These are phyloP conservation scores for Lycodopsis pacificus DNA, from an alignment of 2,797 vertebrate species.

Conservation along the genomic window DNA sequence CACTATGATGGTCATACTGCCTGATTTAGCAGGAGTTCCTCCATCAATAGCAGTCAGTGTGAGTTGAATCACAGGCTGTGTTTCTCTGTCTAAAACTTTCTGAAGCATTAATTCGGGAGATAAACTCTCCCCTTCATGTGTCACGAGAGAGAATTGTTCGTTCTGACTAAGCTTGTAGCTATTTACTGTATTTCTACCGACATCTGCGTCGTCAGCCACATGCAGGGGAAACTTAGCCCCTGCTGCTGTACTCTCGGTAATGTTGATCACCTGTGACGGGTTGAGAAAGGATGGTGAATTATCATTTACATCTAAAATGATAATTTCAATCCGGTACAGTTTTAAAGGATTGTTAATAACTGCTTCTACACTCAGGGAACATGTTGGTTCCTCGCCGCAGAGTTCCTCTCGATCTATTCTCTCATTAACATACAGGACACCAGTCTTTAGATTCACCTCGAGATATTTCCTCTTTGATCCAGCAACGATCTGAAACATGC, in stretches of 20 bases:
- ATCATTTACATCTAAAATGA: slow-evolving; percentile 73
- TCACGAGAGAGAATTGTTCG: slow-evolving; percentile 83
- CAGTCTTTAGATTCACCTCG: slow-evolving; percentile 68
- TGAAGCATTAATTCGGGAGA: slow-evolving; percentile 67
- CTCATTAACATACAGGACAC: slow-evolving; percentile 53
- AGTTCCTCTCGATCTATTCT: slow-evolving; percentile 72
- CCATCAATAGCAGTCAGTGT: slow-evolving; percentile 77
- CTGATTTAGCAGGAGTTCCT: slow-evolving; percentile 70
- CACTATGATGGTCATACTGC: slow-evolving; percentile 54
- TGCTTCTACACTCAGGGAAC: slow-evolving; percentile 76
- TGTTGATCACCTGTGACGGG: slow-evolving; percentile 24
- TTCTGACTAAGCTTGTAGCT: slow-evolving; percentile 87
- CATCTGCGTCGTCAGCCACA: slow-evolving; percentile 84
- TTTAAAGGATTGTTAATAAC: slow-evolving; percentile 80
- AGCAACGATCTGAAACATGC: slow-evolving; percentile 83
- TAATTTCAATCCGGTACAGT: slow-evolving; percentile 75
- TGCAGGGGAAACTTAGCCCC: slow-evolving; percentile 85
- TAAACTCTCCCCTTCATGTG: slow-evolving; percentile 45
- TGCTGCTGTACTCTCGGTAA: slow-evolving; percentile 55
- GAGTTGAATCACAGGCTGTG: slow-evolving; percentile 54
- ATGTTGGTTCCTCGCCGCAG: slow-evolving; percentile 62
- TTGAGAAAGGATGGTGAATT: no score
- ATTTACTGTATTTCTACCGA: slow-evolving; percentile 84
- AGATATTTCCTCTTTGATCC: slow-evolving; percentile 79
- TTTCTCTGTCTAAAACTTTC: slow-evolving; percentile 78